Conservation (phyloP, 2,797 vertebrate genomes). For the Labeo calbasu region DNA sequence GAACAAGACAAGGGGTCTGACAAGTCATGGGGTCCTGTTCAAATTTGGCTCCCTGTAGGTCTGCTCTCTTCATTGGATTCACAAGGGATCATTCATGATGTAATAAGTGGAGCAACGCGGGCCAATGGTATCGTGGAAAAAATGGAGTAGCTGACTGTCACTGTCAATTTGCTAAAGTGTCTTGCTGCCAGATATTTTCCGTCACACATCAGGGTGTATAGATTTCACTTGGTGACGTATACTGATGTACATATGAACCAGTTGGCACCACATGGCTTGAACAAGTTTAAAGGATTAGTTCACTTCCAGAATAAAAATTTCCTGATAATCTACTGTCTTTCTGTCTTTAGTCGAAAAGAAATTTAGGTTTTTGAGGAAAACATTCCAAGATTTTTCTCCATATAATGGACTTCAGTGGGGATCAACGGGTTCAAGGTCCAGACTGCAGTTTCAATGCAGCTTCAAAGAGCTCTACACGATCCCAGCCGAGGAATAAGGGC, state of each 20-base stretch:
- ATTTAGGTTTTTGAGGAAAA: too few relatives aligned
- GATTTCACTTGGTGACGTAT: conserved; percentile 29
- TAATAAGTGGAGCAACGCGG: conserved; percentile 48
- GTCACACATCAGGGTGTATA: conserved; percentile 27
- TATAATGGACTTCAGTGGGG: too few relatives aligned
- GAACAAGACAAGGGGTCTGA: conserved; percentile 10
- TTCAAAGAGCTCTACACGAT: too few relatives aligned
- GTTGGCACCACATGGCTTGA: neutral
- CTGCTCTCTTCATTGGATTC: conserved; percentile 27
- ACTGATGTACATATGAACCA: conserved; percentile 8
- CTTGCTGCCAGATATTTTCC: conserved; percentile 32
- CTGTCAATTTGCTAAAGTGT: conserved; percentile 27
- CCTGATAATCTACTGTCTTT: too few relatives aligned
- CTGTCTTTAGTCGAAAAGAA: too few relatives aligned
- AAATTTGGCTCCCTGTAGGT: conserved; percentile 26
- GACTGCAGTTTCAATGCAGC: too few relatives aligned
- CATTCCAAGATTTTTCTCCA: too few relatives aligned
- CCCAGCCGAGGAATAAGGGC: too few relatives aligned
- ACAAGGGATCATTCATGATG: conserved; percentile 40
- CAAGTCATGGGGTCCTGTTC: conserved; percentile 19
- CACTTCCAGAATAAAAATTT: too few relatives aligned
- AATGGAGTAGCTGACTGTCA: conserved; percentile 46
- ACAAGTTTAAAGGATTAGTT: neutral
- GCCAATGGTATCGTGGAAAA: conserved; percentile 35
- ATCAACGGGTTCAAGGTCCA: too few relatives aligned